phyloP scores from a whole-genome alignment of 2,888 invertebrate species.

The Anthoptus insignis region DNA sequence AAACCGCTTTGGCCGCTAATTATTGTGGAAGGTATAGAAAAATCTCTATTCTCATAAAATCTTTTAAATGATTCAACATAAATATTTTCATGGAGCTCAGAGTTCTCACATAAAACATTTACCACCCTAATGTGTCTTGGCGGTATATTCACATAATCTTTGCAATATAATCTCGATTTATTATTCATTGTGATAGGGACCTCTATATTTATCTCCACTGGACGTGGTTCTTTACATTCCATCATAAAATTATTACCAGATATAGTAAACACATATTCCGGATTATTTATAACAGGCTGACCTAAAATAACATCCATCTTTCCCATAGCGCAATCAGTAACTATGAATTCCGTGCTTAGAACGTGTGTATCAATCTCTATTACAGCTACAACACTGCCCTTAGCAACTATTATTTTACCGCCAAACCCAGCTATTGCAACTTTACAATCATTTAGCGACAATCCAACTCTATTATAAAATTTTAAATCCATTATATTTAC shows the following conservation, averaged over 20 bases:
- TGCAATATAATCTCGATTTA: background rate
- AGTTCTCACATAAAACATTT: background rate
- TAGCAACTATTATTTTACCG: background rate
- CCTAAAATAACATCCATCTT: too few relatives aligned
- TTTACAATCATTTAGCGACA: background rate
- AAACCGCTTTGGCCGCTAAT: background rate
- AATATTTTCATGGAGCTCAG: background rate
- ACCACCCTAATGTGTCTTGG: background rate
- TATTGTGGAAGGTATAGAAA: background rate
- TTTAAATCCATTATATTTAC: too few relatives aligned
- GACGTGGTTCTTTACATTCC: background rate
- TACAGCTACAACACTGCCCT: background rate
- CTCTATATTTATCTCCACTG: background rate
- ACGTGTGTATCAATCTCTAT: background rate
- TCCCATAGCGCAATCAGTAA: background rate
- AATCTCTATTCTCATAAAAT: background rate
- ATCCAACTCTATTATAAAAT: background rate
- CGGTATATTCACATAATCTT: background rate
- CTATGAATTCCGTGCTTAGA: background rate
- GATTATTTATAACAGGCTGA: too few relatives aligned
- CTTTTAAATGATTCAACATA: background rate
- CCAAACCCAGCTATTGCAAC: background rate
- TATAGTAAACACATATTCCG: background rate
- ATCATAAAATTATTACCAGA: background rate
- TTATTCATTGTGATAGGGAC: background rate